Percentiles rank a stretch among this genome's conserved stretches.
phyloP scores from a whole-genome alignment of 2,888 invertebrate genomes.

The Aleiodes leptofemur region DNA sequence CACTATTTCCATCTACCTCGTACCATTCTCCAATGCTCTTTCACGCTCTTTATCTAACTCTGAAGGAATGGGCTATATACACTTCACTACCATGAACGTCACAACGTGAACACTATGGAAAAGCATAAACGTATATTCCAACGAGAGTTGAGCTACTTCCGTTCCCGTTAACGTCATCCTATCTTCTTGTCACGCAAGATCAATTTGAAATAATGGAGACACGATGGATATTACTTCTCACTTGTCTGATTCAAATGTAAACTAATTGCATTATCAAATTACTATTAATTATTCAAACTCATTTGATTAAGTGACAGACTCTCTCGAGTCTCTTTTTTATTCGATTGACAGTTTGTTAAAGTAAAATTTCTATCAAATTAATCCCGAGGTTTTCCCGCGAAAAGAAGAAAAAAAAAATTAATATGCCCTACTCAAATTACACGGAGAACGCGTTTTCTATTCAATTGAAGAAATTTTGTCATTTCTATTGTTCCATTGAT shows the following conservation, averaged over 20 bases:
- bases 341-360: too few species aligned
- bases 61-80: constrained; percentile 21
- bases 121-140: constrained; percentile 15
- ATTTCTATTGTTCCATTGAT: constrained; percentile 9
- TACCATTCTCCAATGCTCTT: constrained; percentile 24
- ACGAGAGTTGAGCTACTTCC: constrained; percentile 31
- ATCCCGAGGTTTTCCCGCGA: background rate
- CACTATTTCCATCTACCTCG: constrained; percentile 29
- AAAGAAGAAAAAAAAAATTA: background rate
- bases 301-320: background rate
- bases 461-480: background rate
- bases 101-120: constrained; percentile 16
- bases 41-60: constrained; percentile 29
- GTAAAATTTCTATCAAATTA: background rate
- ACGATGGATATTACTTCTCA: constrained; percentile 27
- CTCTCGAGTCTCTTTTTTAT: background rate
- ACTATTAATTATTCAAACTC: too few species aligned
- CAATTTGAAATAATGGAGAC: constrained; percentile 46
- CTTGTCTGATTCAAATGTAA: constrained; percentile 1
- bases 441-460: background rate
- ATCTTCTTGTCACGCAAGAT: constrained; percentile 42
- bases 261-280: constrained; percentile 19
- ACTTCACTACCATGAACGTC: constrained; percentile 27
- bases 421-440: background rate
- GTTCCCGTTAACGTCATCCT: constrained; percentile 33